These are phyloP conservation scores for Pyxicephalus adspersus DNA, from an alignment of 2,113 vertebrate genomes.

Conservation along the genomic window DNA sequence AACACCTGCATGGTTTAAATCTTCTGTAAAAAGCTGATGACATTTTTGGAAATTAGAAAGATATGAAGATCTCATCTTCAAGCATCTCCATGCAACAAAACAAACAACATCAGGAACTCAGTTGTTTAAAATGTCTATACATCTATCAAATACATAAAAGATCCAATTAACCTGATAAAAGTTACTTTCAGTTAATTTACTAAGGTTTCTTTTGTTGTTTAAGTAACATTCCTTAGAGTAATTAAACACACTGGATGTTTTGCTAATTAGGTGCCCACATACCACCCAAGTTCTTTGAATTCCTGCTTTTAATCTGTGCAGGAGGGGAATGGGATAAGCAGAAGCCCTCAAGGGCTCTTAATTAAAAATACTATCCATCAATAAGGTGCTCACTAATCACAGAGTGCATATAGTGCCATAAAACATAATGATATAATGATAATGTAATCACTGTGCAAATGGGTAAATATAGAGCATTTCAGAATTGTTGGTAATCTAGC, in stretches of 20 bases:
- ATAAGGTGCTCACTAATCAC: neutral
- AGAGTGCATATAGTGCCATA: neutral
- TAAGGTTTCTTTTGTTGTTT: slow-evolving; percentile 21
- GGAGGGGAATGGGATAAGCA: slow-evolving; percentile 26
- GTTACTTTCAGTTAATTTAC: slow-evolving; percentile 26
- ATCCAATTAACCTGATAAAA: slow-evolving; percentile 10
- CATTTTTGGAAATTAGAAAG: neutral
- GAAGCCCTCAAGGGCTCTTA: slow-evolving; percentile 25
- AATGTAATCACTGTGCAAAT: neutral
- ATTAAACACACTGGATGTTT: slow-evolving; percentile 28
- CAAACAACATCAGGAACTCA: slow-evolving; percentile 10
- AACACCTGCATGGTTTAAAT: neutral
- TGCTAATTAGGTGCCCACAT: slow-evolving; percentile 29
- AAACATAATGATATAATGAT: neutral
- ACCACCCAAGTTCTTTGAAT: slow-evolving; percentile 36
- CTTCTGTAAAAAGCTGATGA: neutral
- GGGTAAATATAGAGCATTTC: neutral
- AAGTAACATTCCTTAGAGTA: slow-evolving; percentile 7
- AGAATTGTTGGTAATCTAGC: too few relatives aligned
- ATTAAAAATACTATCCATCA: slow-evolving; percentile 30
- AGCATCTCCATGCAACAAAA: slow-evolving; percentile 10
- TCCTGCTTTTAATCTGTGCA: slow-evolving; percentile 29
- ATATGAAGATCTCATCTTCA: slow-evolving; percentile 1
- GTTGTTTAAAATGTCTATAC: slow-evolving; percentile 31
- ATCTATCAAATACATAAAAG: slow-evolving; percentile 32